phyloP scores from a whole-genome alignment of 2,888 invertebrate species.

The Lycophotia porphyrea region DNA sequence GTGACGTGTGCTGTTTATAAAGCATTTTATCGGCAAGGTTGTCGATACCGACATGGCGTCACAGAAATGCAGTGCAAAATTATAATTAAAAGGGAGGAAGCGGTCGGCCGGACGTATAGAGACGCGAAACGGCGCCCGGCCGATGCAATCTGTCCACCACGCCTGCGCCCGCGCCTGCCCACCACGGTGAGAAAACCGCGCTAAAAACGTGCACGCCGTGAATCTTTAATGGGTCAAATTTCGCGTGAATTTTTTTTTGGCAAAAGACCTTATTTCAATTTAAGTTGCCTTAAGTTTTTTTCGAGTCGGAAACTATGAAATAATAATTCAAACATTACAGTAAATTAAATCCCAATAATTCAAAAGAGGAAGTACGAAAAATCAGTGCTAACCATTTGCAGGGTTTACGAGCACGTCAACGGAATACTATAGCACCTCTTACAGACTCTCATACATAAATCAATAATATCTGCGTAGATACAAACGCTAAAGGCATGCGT shows the following conservation, averaged over 20 bases:
- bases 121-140: constrained; percentile 81
- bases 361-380: constrained; percentile 53
- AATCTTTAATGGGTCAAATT: constrained; percentile 81
- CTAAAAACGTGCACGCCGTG: constrained; percentile 79
- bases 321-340: constrained; percentile 19
- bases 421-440: constrained; percentile 60
- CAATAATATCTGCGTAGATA: constrained; percentile 80
- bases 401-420: constrained; percentile 48
- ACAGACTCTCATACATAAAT: constrained; percentile 74
- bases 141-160: constrained; percentile 83
- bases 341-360: constrained; percentile 40
- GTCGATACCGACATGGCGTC: constrained; percentile 67
- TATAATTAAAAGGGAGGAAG: constrained; percentile 88
- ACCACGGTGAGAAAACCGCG: constrained; percentile 81
- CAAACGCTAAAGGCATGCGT: constrained; percentile 74
- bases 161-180: constrained; percentile 69
- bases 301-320: not conserved
- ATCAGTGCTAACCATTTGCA: constrained; percentile 51
- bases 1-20: constrained; percentile 65
- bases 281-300: not conserved
- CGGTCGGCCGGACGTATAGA: constrained; percentile 80
- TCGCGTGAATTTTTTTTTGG: constrained; percentile 68
- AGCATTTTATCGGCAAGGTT: constrained; percentile 61
- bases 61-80: constrained; percentile 81
- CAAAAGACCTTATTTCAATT: constrained; percentile 27